These are phyloP conservation scores for Tholera decimalis DNA, from an alignment of 2,888 invertebrate species.

Conservation along the genomic window DNA sequence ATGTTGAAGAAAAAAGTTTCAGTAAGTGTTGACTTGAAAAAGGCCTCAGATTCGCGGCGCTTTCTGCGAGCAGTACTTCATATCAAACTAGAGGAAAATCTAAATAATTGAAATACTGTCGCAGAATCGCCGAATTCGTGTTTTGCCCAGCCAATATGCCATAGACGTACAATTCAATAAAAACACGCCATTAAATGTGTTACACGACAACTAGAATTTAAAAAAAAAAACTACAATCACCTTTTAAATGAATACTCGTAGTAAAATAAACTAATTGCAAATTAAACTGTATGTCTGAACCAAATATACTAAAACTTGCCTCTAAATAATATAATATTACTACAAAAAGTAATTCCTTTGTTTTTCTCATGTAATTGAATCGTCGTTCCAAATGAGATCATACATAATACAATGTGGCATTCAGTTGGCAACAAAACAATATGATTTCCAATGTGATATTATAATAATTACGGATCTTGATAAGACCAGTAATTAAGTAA, in stretches of 20 bases:
- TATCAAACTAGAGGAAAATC: too few species aligned
- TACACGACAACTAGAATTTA: accelerated
- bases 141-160: constrained; percentile 25
- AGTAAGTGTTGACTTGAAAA: constrained; percentile 12
- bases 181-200: neutral
- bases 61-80: neutral
- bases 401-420: constrained; percentile 14
- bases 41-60: constrained; percentile 5
- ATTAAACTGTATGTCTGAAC: neutral
- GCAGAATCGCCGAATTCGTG: neutral
- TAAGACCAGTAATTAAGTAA: constrained; percentile 43
- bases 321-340: neutral
- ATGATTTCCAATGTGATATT: constrained; percentile 1
- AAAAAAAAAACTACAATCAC: neutral
- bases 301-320: neutral
- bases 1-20: too few species aligned
- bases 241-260: neutral
- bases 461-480: constrained; percentile 31
- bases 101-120: neutral
- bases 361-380: neutral
- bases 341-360: neutral
- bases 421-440: constrained; percentile 25
- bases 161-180: constrained; percentile 13
- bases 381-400: neutral
- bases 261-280: neutral